A percentile compares a stretch with the other conserved stretches of the same genome.
phyloP scores from a whole-genome alignment of 2,113 vertebrate genomes.

The Genyomyrus donnyi region DNA sequence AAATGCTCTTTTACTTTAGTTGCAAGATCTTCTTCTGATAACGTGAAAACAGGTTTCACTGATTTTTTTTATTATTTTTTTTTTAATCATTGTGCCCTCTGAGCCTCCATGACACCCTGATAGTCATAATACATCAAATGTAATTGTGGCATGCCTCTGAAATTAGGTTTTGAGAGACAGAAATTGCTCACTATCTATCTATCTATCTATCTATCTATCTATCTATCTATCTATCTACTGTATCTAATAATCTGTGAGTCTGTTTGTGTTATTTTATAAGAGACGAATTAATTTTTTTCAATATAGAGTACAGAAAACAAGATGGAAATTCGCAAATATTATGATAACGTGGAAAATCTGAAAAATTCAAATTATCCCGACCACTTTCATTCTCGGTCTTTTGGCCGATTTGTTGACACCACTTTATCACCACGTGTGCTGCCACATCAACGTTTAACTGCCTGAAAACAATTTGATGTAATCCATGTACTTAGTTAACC shows the following conservation, averaged over 20 bases:
- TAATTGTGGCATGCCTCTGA: too few species aligned
- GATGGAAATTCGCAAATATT: not conserved
- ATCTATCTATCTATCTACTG: too few species aligned
- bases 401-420: not conserved
- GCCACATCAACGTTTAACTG: not conserved
- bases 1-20: not conserved
- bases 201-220: too few species aligned
- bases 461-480: not conserved
- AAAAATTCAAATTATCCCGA: not conserved
- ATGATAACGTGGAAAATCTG: not conserved
- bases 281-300: not conserved
- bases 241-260: too few species aligned
- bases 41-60: not conserved
- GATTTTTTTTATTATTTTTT: too few species aligned
- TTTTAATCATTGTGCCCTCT: not conserved
- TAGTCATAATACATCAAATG: too few species aligned
- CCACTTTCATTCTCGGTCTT: not conserved
- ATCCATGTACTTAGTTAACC: conserved; percentile 31
- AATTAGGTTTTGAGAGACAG: too few species aligned
- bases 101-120: too few species aligned
- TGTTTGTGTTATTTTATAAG: not conserved
- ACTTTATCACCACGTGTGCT: not conserved
- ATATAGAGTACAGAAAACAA: not conserved
- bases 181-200: too few species aligned
- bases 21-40: not conserved